These are phyloP conservation scores for Agapostemon virescens DNA, from an alignment of 2,888 invertebrate genomes.

Conservation along the genomic window DNA sequence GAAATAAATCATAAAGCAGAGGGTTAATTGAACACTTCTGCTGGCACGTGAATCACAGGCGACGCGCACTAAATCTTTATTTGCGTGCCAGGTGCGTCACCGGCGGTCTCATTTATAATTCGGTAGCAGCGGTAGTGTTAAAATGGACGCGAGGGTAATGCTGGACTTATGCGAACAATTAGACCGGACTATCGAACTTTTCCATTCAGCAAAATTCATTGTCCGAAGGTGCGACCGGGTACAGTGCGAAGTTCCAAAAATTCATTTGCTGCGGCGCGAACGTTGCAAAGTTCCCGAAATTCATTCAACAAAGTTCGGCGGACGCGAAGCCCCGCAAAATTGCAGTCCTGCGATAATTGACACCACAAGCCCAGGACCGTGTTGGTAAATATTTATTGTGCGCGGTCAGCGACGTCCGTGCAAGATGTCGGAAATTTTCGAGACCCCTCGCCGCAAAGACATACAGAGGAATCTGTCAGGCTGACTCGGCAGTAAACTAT, in stretches of 20 bases:
- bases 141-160: neutral
- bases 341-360: neutral
- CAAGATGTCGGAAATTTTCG: constrained; percentile 40
- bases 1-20: neutral
- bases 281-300: neutral
- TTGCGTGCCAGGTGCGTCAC: neutral
- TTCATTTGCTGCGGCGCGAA: neutral
- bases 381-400: constrained; percentile 37
- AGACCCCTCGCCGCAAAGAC: constrained; percentile 33
- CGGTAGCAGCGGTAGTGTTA: neutral
- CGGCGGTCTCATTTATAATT: neutral
- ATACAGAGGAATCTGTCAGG: constrained; percentile 48
- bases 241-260: neutral
- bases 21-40: neutral
- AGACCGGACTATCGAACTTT: neutral
- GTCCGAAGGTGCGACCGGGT: neutral
- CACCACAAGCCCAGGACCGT: neutral
- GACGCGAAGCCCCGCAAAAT: neutral
- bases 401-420: constrained; percentile 5
- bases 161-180: neutral
- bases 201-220: neutral
- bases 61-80: neutral
- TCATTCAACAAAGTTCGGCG: constrained; percentile 4
- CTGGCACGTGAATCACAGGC: neutral
- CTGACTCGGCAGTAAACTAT: constrained; percentile 52